These are phyloP conservation scores for Horisme vitalbata DNA, from an alignment of 2,888 invertebrate genomes.

Conservation along the genomic window DNA sequence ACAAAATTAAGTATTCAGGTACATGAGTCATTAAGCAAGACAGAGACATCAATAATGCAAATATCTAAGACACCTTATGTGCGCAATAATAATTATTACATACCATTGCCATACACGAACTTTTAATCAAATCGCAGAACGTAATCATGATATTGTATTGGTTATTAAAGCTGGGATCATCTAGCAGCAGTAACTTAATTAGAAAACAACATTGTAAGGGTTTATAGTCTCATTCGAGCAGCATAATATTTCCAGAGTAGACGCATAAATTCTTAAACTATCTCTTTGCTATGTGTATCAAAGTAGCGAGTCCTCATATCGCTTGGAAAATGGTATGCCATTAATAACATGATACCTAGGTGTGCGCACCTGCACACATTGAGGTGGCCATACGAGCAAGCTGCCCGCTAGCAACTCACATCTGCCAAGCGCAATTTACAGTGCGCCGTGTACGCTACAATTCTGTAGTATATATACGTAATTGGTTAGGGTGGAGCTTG, in stretches of 20 bases:
- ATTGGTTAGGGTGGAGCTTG: slow-evolving; percentile 56
- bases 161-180: slow-evolving; percentile 9
- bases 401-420: slow-evolving; percentile 29
- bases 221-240: slow-evolving; percentile 1
- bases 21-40: slow-evolving; percentile 43
- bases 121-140: slow-evolving; percentile 6
- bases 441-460: slow-evolving; percentile 29
- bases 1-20: slow-evolving; percentile 46
- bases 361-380: slow-evolving; percentile 45
- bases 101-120: slow-evolving; percentile 1
- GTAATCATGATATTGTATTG: slow-evolving; percentile 7
- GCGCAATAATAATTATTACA: slow-evolving; percentile 34
- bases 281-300: slow-evolving; percentile 10
- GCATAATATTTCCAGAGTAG: neutral
- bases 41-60: slow-evolving; percentile 26
- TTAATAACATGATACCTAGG: slow-evolving; percentile 43
- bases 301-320: slow-evolving; percentile 21
- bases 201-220: neutral
- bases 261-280: slow-evolving; percentile 2
- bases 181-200: slow-evolving; percentile 1
- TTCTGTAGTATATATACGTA: slow-evolving; percentile 47
- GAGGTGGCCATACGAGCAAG: slow-evolving; percentile 18
- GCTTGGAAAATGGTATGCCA: slow-evolving; percentile 38
- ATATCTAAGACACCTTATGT: slow-evolving; percentile 32
- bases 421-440: slow-evolving; percentile 2